phyloP scores from a whole-genome alignment of 2,888 invertebrate species.

The Embidobia sp. region DNA sequence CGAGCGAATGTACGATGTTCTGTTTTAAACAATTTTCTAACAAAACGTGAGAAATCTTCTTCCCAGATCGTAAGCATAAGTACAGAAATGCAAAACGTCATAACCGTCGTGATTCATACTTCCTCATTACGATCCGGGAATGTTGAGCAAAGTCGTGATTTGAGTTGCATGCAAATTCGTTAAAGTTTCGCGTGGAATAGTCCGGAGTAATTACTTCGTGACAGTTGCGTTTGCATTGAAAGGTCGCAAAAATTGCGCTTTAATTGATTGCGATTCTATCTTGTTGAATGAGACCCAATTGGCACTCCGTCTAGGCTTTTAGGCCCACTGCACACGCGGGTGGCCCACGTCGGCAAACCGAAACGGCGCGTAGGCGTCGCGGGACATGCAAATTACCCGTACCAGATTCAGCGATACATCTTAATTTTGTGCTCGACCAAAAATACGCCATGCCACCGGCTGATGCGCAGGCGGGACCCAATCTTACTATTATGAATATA shows the following conservation, averaged over 20 bases:
- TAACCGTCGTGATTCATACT: too few species aligned
- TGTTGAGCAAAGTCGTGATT: neutral
- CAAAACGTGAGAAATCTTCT: too few species aligned
- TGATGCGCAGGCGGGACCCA: slow-evolving; percentile 50
- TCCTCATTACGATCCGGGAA: too few species aligned
- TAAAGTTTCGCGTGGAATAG: too few species aligned
- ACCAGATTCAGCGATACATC: slow-evolving; percentile 80
- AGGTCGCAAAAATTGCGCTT: slow-evolving; percentile 18
- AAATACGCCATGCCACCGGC: slow-evolving; percentile 67
- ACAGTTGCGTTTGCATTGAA: too few species aligned
- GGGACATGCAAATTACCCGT: slow-evolving; percentile 80
- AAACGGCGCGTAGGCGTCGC: slow-evolving; percentile 78
- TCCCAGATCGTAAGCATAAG: too few species aligned
- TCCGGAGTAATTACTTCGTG: slow-evolving; percentile 9
- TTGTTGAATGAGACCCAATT: slow-evolving; percentile 39
- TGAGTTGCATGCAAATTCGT: neutral
- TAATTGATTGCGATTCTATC: slow-evolving; percentile 46
- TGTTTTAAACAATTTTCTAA: too few species aligned
- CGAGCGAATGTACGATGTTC: too few species aligned
- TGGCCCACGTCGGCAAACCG: slow-evolving; percentile 71
- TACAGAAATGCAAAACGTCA: too few species aligned
- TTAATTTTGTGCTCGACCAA: slow-evolving; percentile 76
- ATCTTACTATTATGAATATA: slow-evolving; percentile 52
- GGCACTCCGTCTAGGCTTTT: slow-evolving; percentile 28
- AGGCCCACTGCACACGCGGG: slow-evolving; percentile 69